These are phyloP conservation scores for Menura novaehollandiae DNA, from an alignment of 2,113 vertebrate genomes.

Conservation along the genomic window DNA sequence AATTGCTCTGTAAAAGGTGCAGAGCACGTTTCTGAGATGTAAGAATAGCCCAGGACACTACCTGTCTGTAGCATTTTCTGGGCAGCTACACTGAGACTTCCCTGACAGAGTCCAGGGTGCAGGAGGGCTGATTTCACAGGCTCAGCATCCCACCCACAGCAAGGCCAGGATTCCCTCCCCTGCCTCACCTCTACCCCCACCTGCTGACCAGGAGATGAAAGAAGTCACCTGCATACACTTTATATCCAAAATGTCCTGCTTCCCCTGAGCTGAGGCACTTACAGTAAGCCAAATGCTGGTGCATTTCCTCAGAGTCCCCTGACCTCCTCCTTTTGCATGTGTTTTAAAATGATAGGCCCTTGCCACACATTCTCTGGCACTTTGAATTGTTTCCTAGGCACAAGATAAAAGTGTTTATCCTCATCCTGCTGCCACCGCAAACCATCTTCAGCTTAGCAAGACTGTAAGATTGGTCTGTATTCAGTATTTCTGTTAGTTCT, in stretches of 20 bases:
- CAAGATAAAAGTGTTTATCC: not conserved
- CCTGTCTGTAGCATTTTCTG: not conserved
- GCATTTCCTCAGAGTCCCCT: not conserved
- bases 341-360: not conserved
- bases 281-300: not conserved
- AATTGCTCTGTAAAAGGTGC: not conserved
- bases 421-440: not conserved
- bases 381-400: not conserved
- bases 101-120: not conserved
- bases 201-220: not conserved
- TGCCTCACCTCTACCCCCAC: not conserved
- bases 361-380: not conserved
- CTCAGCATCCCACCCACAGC: not conserved
- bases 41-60: not conserved
- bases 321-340: not conserved
- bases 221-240: not conserved
- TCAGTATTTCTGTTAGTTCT: not conserved
- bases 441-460: not conserved
- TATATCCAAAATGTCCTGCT: not conserved
- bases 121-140: not conserved
- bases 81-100: not conserved
- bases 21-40: not conserved
- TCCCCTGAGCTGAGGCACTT: not conserved
- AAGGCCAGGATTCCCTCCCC: not conserved
- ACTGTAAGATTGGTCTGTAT: not conserved